Evolutionary conservation across 92 coral and sea anemone genomes (phyloP).

Genomic region (Heliopora coerulea): DNA sequence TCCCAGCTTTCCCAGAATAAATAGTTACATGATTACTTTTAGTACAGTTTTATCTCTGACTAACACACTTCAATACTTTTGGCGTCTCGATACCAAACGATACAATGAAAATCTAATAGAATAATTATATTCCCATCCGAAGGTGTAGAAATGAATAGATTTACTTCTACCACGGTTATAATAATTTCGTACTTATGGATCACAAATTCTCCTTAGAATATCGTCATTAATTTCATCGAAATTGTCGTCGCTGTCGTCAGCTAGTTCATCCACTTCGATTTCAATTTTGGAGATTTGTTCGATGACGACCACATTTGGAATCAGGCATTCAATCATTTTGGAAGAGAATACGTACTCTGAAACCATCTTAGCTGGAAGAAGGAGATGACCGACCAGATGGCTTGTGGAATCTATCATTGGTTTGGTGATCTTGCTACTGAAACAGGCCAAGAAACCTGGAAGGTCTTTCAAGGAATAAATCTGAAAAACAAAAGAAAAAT

Average conservation of each 20-base stretch:
- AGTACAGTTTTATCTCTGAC: too few relatives aligned
- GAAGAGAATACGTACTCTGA: constrained; percentile 88
- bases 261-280: constrained; percentile 80
- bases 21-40: too few relatives aligned
- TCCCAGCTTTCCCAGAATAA: too few relatives aligned
- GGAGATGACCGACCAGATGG: constrained; percentile 63
- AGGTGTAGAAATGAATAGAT: too few relatives aligned
- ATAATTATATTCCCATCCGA: too few relatives aligned
- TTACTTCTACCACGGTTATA: too few relatives aligned
- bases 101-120: too few relatives aligned
- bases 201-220: too few relatives aligned
- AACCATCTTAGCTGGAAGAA: constrained; percentile 79
- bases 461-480: constrained; percentile 77
- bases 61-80: too few relatives aligned
- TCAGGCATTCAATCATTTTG: constrained; percentile 88
- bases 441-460: constrained; percentile 80
- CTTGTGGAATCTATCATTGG: constrained; percentile 71
- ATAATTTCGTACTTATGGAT: too few relatives aligned
- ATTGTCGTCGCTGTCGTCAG: constrained; percentile 66
- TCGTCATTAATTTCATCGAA: constrained; percentile 21
- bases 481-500: constrained; percentile 53
- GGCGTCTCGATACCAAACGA: too few relatives aligned
- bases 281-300: constrained; percentile 81
- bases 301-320: constrained; percentile 74
- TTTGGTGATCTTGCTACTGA: constrained; percentile 60